A percentile compares a stretch with the other conserved stretches of the same genome.
These are phyloP conservation scores for Eurypyga helias DNA, from an alignment of 2,113 vertebrate species.

Conservation along the genomic window DNA sequence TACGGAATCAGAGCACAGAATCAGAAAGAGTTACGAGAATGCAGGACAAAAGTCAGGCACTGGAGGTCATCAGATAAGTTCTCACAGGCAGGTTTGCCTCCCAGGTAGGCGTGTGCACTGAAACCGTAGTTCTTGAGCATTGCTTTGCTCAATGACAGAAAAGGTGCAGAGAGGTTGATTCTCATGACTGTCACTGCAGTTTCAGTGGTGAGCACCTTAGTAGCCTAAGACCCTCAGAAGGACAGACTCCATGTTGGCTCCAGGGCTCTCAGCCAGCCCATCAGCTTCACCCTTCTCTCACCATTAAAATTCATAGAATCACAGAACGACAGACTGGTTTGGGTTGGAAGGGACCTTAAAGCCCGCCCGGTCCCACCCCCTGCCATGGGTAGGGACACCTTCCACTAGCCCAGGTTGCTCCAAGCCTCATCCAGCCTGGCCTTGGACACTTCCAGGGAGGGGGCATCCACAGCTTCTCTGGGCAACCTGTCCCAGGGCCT, in stretches of 20 bases:
- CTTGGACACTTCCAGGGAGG: too few species aligned
- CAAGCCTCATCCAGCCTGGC: too few species aligned
- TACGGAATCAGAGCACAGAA: neutral
- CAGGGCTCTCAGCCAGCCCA: neutral
- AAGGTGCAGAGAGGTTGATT: neutral
- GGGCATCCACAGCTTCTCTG: too few species aligned
- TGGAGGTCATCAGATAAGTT: neutral
- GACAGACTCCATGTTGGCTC: neutral
- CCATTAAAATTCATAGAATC: neutral
- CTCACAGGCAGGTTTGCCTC: neutral
- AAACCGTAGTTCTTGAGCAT: accelerated
- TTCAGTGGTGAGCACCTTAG: neutral
- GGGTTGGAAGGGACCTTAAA: too few species aligned
- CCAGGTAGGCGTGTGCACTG: accelerated
- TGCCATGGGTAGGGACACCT: too few species aligned
- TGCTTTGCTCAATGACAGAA: too few species aligned
- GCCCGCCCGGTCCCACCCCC: too few species aligned
- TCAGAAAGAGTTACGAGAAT: accelerated
- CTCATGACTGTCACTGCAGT: neutral
- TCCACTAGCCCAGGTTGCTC: too few species aligned
- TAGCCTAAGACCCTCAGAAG: neutral
- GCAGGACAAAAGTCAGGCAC: neutral
- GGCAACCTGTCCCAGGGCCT: too few species aligned
- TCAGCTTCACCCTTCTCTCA: neutral
- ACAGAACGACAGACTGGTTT: too few species aligned